These are phyloP conservation scores for Montipora capitata DNA, from an alignment of 92 coral and sea anemone genomes.

Conservation along the genomic window DNA sequence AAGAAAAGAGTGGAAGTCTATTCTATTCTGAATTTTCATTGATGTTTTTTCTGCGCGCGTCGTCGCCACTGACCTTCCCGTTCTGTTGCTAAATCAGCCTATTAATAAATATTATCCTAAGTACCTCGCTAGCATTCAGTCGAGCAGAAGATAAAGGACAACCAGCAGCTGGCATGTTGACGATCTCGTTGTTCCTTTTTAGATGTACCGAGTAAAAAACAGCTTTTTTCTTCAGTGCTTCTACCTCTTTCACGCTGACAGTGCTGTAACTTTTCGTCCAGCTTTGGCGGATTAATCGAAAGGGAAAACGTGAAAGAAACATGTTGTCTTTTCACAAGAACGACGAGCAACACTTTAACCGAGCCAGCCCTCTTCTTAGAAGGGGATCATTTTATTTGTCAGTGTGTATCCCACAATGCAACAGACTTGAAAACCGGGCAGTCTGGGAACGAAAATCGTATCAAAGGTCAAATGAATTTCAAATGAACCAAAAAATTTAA, in stretches of 20 bases:
- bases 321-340: not conserved
- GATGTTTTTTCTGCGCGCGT: too few relatives aligned
- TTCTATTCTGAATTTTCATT: too few relatives aligned
- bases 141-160: not conserved
- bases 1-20: too few relatives aligned
- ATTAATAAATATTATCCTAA: too few relatives aligned
- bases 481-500: too few relatives aligned
- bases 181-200: not conserved
- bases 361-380: not conserved
- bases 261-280: constrained; percentile 20
- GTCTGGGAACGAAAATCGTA: not conserved
- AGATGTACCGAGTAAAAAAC: not conserved
- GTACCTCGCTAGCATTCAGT: too few relatives aligned
- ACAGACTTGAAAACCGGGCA: not conserved
- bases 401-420: not conserved
- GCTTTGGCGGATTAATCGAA: constrained; percentile 11
- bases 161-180: not conserved
- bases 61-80: too few relatives aligned
- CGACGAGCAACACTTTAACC: not conserved
- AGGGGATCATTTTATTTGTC: not conserved
- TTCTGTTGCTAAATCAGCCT: too few relatives aligned
- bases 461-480: too few relatives aligned
- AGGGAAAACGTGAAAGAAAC: not conserved
- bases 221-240: not conserved
- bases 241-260: not conserved